A percentile compares a stretch with the other conserved stretches of the same genome.
phyloP scores from a whole-genome alignment of 2,888 invertebrate genomes.

The Nemotelus nigrinus region DNA sequence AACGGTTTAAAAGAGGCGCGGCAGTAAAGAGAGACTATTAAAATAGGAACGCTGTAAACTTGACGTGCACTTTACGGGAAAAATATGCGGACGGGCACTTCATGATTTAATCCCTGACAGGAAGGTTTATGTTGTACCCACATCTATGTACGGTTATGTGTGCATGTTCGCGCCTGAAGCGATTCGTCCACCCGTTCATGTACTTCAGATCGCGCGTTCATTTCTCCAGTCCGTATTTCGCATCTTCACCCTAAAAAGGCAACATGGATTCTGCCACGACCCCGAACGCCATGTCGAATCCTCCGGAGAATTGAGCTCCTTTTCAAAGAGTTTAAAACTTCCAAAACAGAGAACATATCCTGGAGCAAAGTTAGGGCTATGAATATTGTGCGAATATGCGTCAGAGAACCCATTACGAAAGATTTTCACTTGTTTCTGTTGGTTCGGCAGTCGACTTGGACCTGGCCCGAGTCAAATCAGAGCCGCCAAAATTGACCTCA shows the following conservation, averaged over 20 bases:
- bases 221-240: slow-evolving; percentile 16
- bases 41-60: slow-evolving; percentile 19
- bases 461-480: neutral
- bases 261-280: slow-evolving; percentile 26
- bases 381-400: slow-evolving; percentile 40
- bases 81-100: slow-evolving; percentile 43
- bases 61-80: slow-evolving; percentile 17
- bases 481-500: neutral
- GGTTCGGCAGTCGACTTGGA: neutral
- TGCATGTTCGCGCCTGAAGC: neutral
- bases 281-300: slow-evolving; percentile 29
- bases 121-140: slow-evolving; percentile 35
- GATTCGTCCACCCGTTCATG: slow-evolving; percentile 8
- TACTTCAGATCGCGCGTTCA: slow-evolving; percentile 5
- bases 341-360: slow-evolving; percentile 44
- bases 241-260: slow-evolving; percentile 23
- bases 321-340: slow-evolving; percentile 45
- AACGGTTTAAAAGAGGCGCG: neutral
- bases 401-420: slow-evolving; percentile 14
- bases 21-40: neutral
- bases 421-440: slow-evolving; percentile 16
- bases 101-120: slow-evolving; percentile 44
- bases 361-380: slow-evolving; percentile 23
- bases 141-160: neutral
- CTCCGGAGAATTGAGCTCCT: slow-evolving; percentile 40